Percentiles rank a stretch among this genome's conserved stretches.
Evolutionary conservation across 1,140 invertebrate genomes (phyloP).

Genomic region (Chelonus insularis): DNA sequence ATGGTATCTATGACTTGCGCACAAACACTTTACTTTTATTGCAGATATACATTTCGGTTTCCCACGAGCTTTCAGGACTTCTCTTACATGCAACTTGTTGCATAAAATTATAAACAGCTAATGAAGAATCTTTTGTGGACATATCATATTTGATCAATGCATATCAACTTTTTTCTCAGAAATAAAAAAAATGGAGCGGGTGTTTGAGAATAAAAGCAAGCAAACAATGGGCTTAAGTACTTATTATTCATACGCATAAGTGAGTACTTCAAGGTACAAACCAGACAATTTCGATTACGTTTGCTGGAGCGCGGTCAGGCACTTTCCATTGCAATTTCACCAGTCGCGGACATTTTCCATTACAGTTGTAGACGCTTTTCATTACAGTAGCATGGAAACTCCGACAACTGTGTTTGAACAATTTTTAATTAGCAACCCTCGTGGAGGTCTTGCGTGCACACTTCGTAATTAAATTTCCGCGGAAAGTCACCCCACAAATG

Average conservation of each 20-base stretch:
- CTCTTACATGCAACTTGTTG: conserved; percentile 21
- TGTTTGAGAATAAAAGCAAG: too few species aligned
- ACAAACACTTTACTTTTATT: neutral
- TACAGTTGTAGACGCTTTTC: conserved; percentile 27
- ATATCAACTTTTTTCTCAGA: too few species aligned
- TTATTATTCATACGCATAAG: neutral
- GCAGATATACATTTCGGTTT: neutral
- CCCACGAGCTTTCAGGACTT: neutral
- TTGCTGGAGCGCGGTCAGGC: conserved; percentile 22
- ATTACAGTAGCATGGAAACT: conserved; percentile 19
- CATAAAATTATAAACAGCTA: neutral
- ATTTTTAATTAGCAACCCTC: conserved; percentile 30
- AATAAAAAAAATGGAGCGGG: too few species aligned
- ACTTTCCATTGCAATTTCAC: conserved; percentile 26
- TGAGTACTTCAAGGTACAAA: neutral
- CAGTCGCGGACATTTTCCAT: conserved; percentile 26
- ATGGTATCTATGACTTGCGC: neutral
- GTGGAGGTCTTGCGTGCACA: neutral
- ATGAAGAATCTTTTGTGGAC: neutral
- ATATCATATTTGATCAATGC: neutral
- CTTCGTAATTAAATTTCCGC: conserved; percentile 7
- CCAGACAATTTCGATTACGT: conserved; percentile 27
- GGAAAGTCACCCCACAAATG: conserved; percentile 8
- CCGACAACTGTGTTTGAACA: conserved; percentile 30
- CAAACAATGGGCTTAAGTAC: too few species aligned